phyloP scores from a whole-genome alignment of 2,888 invertebrate species.

The Brenthis daphne region DNA sequence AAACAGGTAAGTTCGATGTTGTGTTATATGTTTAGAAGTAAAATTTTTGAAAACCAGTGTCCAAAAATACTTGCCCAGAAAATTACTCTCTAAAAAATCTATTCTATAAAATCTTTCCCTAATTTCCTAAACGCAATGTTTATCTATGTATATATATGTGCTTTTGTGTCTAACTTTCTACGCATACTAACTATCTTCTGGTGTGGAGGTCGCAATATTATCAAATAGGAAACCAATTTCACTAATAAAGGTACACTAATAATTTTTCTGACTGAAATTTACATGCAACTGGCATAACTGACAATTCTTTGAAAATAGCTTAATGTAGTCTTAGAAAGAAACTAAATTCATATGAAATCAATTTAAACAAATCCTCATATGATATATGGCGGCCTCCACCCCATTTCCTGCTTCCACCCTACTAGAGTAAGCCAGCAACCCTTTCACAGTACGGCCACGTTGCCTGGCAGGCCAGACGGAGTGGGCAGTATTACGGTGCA shows the following conservation, averaged over 20 bases:
- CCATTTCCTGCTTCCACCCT: conserved; percentile 76
- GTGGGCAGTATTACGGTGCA: conserved; percentile 99
- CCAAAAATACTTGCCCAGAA: not conserved
- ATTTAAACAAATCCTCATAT: not conserved
- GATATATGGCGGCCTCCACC: conserved; percentile 34
- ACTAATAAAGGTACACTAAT: too few species aligned
- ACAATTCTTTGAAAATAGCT: not conserved
- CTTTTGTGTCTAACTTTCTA: conserved; percentile 41
- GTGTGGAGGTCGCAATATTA: conserved; percentile 60
- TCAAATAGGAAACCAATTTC: not conserved
- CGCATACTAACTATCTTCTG: conserved; percentile 66
- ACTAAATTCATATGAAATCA: too few species aligned
- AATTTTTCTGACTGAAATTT: too few species aligned
- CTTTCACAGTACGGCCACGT: conserved; percentile 80
- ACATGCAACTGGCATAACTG: too few species aligned
- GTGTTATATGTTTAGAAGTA: conserved; percentile 9
- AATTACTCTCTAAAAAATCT: not conserved
- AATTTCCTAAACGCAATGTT: conserved; percentile 11
- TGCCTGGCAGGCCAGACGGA: conserved; percentile 94
- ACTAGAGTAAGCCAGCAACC: conserved; percentile 79
- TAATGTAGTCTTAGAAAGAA: not conserved
- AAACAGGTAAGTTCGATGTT: conserved; percentile 88
- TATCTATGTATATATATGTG: conserved; percentile 18
- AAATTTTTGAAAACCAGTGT: not conserved
- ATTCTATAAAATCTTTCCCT: conserved; percentile 9